A percentile compares a stretch with the other conserved stretches of the same genome.
Conservation (phyloP, 2,113 vertebrate species). For the Podarcis muralis region DNA sequence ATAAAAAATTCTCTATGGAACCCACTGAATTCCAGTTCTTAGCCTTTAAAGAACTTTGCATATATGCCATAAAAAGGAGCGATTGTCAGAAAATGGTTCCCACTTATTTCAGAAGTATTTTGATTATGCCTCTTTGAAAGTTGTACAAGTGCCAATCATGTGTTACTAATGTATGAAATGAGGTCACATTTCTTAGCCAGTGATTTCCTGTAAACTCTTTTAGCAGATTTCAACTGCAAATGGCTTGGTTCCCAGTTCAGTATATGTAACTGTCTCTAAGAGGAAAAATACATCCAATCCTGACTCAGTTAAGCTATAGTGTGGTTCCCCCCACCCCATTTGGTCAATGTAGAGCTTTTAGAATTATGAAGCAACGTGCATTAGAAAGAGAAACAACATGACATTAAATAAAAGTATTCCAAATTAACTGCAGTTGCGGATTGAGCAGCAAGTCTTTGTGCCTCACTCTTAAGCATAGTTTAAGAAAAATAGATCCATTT, state of each 20-base stretch:
- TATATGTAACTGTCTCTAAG: background rate
- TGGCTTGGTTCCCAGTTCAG: background rate
- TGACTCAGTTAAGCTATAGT: background rate
- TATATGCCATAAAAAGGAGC: background rate
- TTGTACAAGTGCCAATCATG: background rate
- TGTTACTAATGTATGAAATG: background rate
- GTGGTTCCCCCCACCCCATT: background rate
- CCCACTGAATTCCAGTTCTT: background rate
- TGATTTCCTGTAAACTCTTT: background rate
- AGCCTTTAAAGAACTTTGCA: background rate
- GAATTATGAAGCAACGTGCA: background rate
- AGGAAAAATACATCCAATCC: background rate
- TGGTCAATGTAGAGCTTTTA: background rate
- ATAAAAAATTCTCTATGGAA: background rate
- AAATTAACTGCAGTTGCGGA: background rate
- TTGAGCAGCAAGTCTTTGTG: background rate
- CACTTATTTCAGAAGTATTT: background rate
- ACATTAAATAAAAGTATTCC: background rate
- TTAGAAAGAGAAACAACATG: background rate
- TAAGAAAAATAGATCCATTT: background rate
- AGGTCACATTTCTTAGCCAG: slow-evolving; percentile 5
- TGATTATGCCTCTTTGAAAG: slow-evolving; percentile 1
- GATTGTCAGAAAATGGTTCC: background rate
- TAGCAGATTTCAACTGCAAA: background rate
- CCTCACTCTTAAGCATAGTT: background rate